phyloP scores from a whole-genome alignment of 1,140 invertebrate genomes.

The Drosophila trapezifrons region DNA sequence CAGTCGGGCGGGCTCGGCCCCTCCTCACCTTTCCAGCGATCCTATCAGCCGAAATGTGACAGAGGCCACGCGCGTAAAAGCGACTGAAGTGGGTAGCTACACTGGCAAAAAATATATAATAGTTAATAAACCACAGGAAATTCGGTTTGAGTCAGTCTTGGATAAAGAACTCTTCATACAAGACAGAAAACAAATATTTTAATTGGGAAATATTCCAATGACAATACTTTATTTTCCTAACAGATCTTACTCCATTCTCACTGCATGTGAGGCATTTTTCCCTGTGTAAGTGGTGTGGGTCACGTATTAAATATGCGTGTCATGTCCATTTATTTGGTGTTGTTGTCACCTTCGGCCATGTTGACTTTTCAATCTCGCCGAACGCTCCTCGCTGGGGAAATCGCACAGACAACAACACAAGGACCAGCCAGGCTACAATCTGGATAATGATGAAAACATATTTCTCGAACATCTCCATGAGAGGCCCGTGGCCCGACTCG shows the following conservation, averaged over 20 bases:
- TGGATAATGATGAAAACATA: conserved; percentile 50
- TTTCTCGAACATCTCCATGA: conserved; percentile 37
- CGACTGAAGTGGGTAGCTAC: background rate
- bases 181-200: too few relatives aligned
- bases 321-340: conserved; percentile 72
- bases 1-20: conserved; percentile 23
- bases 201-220: too few relatives aligned
- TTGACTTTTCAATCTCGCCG: conserved; percentile 63
- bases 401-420: conserved; percentile 20
- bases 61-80: conserved; percentile 22
- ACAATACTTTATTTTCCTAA: too few relatives aligned
- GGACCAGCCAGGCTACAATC: conserved; percentile 34
- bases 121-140: too few relatives aligned
- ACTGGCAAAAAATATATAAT: too few relatives aligned
- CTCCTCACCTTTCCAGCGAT: conserved; percentile 23
- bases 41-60: conserved; percentile 45
- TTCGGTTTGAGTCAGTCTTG: too few relatives aligned
- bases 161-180: too few relatives aligned
- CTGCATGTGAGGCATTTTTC: background rate
- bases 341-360: conserved; percentile 69
- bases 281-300: background rate
- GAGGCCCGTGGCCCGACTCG: background rate
- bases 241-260: background rate
- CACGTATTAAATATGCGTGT: conserved; percentile 77
- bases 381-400: conserved; percentile 23